A percentile compares a stretch with the other conserved stretches of the same genome.
These are phyloP conservation scores for Brachionus manjavacas DNA, from an alignment of 1,140 invertebrate genomes.

Conservation along the genomic window DNA sequence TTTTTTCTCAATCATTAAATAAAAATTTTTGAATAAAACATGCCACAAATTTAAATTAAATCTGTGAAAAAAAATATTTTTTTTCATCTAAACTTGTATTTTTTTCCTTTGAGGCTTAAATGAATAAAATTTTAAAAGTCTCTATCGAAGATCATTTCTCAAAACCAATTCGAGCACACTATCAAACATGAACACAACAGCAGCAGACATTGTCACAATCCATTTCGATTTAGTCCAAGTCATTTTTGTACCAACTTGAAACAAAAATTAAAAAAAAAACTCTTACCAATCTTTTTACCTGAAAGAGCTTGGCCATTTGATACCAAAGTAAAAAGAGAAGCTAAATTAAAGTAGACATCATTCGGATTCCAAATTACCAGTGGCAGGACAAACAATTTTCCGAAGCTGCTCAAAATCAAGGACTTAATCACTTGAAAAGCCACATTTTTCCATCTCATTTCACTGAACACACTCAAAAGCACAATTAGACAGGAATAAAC, in stretches of 20 bases:
- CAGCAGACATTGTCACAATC: background rate
- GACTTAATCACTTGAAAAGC: background rate
- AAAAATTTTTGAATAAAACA: too few relatives aligned
- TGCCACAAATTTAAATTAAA: too few relatives aligned
- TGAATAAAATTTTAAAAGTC: background rate
- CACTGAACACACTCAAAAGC: background rate
- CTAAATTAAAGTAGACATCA: conserved; percentile 25
- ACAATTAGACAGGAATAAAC: background rate
- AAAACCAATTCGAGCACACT: background rate
- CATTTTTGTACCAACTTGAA: background rate
- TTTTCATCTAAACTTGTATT: too few relatives aligned
- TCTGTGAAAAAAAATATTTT: too few relatives aligned
- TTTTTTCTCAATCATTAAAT: too few relatives aligned
- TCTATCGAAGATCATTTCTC: background rate
- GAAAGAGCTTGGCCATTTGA: background rate
- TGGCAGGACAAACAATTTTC: conserved; percentile 26
- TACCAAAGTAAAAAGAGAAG: background rate
- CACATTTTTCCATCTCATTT: background rate
- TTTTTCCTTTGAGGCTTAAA: too few relatives aligned
- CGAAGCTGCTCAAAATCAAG: conserved; percentile 30
- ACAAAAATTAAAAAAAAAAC: background rate
- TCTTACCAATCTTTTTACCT: background rate
- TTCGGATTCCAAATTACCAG: conserved; percentile 40
- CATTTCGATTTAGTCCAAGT: background rate
- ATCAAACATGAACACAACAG: background rate